phyloP scores from a whole-genome alignment of 2,888 invertebrate species.

The Chirona hameri region DNA sequence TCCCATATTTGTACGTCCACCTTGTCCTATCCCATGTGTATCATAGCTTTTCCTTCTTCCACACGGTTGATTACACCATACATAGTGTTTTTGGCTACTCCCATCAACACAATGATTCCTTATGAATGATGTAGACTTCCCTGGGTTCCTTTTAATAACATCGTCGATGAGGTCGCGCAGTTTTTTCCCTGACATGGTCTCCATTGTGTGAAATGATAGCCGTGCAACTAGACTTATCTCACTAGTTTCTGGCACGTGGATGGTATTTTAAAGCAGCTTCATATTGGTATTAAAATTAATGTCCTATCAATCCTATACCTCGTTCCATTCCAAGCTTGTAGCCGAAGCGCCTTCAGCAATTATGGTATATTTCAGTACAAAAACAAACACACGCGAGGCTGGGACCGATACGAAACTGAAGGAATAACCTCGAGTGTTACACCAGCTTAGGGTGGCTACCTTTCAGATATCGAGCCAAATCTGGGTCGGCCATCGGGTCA shows the following conservation, averaged over 20 bases:
- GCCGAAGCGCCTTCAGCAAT: too few species aligned
- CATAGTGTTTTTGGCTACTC: not conserved
- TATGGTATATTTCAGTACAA: too few species aligned
- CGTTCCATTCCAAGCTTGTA: too few species aligned
- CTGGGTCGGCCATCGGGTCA: too few species aligned
- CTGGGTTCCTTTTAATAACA: not conserved
- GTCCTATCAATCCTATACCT: too few species aligned
- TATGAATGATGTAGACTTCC: not conserved
- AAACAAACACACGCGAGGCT: too few species aligned
- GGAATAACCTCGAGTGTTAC: too few species aligned
- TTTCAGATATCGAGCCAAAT: too few species aligned
- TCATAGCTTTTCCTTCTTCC: not conserved
- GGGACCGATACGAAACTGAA: too few species aligned
- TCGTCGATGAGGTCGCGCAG: not conserved
- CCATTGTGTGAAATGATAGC: not conserved
- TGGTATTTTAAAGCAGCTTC: not conserved
- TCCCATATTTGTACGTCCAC: not conserved
- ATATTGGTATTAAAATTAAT: too few species aligned
- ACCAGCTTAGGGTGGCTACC: too few species aligned
- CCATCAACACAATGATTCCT: not conserved
- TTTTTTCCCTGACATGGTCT: not conserved
- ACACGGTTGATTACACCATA: not conserved
- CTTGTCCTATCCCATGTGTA: not conserved
- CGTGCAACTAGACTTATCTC: not conserved
- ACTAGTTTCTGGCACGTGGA: not conserved